Conservation (phyloP, 2,113 vertebrate species). For the Caranx ignobilis region DNA sequence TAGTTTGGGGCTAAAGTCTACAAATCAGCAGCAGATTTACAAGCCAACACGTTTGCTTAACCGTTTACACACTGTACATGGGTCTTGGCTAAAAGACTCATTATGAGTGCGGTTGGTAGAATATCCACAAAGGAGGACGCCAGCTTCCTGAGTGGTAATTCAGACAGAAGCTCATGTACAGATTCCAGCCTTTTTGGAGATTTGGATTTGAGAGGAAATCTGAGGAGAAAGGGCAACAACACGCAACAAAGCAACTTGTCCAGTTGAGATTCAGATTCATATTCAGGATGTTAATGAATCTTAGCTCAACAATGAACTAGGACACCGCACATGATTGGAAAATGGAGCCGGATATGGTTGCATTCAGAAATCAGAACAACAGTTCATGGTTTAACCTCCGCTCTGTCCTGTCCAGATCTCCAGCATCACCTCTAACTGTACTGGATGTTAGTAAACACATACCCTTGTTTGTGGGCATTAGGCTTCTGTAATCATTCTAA, state of each 20-base stretch:
- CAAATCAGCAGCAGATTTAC: neutral
- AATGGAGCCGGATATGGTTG: too few species aligned
- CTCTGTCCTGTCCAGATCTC: too few species aligned
- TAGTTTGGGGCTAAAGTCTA: neutral
- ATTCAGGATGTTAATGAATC: neutral
- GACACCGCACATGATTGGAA: too few species aligned
- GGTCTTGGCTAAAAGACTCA: constrained; percentile 2
- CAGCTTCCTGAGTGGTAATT: neutral
- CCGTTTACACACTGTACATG: constrained; percentile 17
- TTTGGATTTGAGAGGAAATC: neutral
- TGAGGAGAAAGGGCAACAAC: neutral
- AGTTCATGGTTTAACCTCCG: too few species aligned
- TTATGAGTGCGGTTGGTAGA: neutral
- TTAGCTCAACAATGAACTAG: neutral
- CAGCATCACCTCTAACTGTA: too few species aligned
- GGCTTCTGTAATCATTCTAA: too few species aligned
- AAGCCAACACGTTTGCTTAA: constrained; percentile 2
- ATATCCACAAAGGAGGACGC: neutral
- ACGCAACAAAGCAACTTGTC: neutral
- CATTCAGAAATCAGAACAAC: too few species aligned
- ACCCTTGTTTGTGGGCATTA: too few species aligned
- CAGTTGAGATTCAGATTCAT: neutral
- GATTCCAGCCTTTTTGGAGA: neutral
- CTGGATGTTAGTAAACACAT: too few species aligned
- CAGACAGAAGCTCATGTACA: neutral